Percentiles rank a stretch among this genome's conserved stretches.
phyloP scores from a whole-genome alignment of 2,888 invertebrate species.

The Patella ulyssiponensis region DNA sequence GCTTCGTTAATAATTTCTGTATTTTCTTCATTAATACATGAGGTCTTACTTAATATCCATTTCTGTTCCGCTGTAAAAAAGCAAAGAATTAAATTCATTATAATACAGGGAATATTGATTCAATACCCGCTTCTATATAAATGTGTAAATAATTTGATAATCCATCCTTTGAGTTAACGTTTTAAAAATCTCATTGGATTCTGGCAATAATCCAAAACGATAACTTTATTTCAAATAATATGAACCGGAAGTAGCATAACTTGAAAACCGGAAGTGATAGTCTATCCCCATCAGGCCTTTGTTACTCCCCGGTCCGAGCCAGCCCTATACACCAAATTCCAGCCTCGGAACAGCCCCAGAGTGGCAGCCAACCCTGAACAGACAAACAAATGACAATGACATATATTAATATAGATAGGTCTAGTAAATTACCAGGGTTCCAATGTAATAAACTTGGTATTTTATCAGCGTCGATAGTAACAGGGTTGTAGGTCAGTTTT shows the following conservation, averaged over 20 bases:
- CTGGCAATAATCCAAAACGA: no score
- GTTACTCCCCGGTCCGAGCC: no score
- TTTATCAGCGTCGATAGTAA: conserved; percentile 15
- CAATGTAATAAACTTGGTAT: conserved; percentile 29
- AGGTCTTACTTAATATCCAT: conserved; percentile 31
- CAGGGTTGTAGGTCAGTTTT: conserved; percentile 23
- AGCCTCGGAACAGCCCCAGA: no score
- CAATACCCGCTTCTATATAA: background rate
- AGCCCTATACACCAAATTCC: no score
- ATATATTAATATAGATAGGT: background rate
- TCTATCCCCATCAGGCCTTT: no score
- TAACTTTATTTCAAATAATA: no score
- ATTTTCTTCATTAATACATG: conserved; percentile 27
- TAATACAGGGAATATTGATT: background rate
- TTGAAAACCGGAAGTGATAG: no score
- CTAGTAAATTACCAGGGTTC: conserved; percentile 26
- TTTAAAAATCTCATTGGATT: no score
- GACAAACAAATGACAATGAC: no score
- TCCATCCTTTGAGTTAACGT: no score
- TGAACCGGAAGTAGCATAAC: background rate
- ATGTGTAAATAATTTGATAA: background rate
- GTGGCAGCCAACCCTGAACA: background rate
- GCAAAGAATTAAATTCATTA: background rate
- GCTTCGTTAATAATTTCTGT: conserved; percentile 18
- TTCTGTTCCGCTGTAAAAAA: conserved; percentile 18